A percentile compares a stretch with the other conserved stretches of the same genome.
Evolutionary conservation across 2,113 vertebrate species (phyloP).

Genomic region (Varanus komodoensis): DNA sequence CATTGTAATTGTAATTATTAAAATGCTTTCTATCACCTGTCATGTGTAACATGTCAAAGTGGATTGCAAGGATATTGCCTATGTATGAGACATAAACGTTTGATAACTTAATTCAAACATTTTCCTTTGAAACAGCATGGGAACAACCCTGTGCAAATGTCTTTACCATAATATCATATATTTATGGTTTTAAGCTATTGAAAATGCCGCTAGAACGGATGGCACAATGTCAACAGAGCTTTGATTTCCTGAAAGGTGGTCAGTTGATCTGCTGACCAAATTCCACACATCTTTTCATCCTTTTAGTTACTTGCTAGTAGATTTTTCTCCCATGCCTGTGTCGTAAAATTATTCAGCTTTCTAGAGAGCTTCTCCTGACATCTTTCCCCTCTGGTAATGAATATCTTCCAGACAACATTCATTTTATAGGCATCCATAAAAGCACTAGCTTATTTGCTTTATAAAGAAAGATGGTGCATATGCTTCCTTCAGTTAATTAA

Average conservation of each 20-base stretch:
- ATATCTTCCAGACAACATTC: slow-evolving; percentile 7
- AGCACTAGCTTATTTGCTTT: background rate
- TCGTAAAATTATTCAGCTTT: background rate
- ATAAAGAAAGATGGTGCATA: background rate
- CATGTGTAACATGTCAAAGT: too few relatives aligned
- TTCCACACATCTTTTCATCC: background rate
- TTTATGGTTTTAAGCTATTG: background rate
- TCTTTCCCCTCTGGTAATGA: background rate
- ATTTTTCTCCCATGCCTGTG: background rate
- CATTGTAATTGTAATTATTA: background rate
- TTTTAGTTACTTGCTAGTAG: background rate
- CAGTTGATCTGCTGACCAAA: background rate
- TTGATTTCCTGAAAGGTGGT: background rate
- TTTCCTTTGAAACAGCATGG: background rate
- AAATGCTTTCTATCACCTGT: background rate
- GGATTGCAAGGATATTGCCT: background rate
- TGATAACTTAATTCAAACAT: background rate
- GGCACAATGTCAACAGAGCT: background rate
- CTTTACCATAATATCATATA: background rate
- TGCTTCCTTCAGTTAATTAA: background rate
- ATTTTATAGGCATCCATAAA: background rate
- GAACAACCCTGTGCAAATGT: background rate
- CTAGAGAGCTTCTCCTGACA: background rate
- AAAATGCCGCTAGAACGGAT: background rate
- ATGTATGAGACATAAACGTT: background rate